phyloP scores from a whole-genome alignment of 2,113 vertebrate species.

The Origma solitaria region DNA sequence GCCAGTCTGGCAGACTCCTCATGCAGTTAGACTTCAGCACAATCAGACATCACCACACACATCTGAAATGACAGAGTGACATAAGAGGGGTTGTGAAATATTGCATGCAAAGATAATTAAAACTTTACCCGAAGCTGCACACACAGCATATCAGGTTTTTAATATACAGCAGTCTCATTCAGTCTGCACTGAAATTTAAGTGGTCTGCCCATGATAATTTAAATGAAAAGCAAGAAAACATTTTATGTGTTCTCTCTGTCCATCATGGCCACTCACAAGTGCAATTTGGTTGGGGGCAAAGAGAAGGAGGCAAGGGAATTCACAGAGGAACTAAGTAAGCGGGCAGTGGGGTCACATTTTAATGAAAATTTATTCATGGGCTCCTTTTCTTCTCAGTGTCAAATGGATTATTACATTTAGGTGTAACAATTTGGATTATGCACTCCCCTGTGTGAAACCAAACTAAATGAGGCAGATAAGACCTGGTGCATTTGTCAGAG shows the following conservation, averaged over 20 bases:
- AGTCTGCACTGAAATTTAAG: neutral
- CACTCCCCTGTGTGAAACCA: neutral
- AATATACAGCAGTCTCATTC: neutral
- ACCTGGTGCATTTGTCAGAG: fast-evolving
- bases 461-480: neutral
- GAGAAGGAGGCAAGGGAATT: neutral
- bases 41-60: neutral
- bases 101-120: neutral
- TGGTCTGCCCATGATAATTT: neutral
- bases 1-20: neutral
- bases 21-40: neutral
- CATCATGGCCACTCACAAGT: neutral
- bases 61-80: neutral
- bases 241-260: neutral
- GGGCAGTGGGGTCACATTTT: neutral
- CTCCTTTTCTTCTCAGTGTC: neutral
- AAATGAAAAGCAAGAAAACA: neutral
- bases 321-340: neutral
- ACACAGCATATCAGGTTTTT: neutral
- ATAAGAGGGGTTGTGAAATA: neutral
- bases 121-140: neutral
- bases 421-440: neutral
- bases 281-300: neutral
- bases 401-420: neutral
- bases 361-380: slow-evolving; percentile 29